Base-by-base conservation (phyloP, 1,140 invertebrate genomes). In the Cydia fagiglandana region DNA sequence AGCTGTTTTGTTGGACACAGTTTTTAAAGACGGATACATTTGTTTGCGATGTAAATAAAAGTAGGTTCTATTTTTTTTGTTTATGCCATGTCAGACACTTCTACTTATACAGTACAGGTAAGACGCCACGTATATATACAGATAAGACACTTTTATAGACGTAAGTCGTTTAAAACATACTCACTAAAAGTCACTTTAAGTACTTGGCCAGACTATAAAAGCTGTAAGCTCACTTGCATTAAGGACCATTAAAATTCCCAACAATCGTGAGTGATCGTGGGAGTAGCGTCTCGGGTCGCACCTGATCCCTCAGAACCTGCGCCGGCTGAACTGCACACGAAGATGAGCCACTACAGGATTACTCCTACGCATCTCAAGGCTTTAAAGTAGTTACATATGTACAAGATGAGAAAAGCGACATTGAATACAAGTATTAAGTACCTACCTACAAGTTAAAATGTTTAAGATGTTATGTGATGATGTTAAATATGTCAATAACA, bases 261-360 rank as follows among this genome's bases (percentile, higher is more conserved):
- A 61, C 17, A 61, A 76, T 78, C 20, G 73, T 56, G 70, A 74
- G 68, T 79, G 79, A 80, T 78, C 79, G 80, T 80, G 82, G 81
- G 73, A 68, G 53, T 41, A 68, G 73, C 73, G 74, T 77, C 76
- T 81, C 64, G 80, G 80, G 79, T 83, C 76, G 70, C 78, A 79
- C 81, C 78, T 79, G 78, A 79, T 78, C 81, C 80, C 76, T 17
- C n/a, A 61, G 20, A 61, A 20, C 20, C 20, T 24, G 10, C 15
- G 4, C 56, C 9, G 10, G 56, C 56, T 61, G 4, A 24, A 24
- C 77, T 76, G 73, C 78, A 83, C 79, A 81, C 77, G 80, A 81
- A 83, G 12, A 50, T 50, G 7, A 15, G 10, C 38, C 47, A 50
- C 47, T 50, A 50, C 15, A 47, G 45, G 45, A 13, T 45, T 47